Base-by-base conservation (phyloP, 2,113 vertebrate species). In the Phoxinus phoxinus region DNA sequence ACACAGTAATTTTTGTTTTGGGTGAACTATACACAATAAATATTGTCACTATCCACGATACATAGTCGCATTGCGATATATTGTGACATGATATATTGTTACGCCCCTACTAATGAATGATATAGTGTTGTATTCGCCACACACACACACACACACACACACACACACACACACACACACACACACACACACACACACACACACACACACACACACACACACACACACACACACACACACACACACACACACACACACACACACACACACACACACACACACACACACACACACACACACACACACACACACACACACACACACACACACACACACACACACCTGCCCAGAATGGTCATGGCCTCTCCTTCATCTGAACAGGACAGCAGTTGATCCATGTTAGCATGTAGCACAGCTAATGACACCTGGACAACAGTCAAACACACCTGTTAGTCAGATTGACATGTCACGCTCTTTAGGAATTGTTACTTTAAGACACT, bases 321-420 rank as follows among this genome's bases (percentile, higher is more conserved):
- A 99, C 98, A 92, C 90, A 99, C 98, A 92, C 90, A 99, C 98
- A n/a, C n/a, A n/a, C n/a, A n/a, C 32, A 72, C 90, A 92, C 90
- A 99, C 98, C 98, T 96, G 91, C 98, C 97, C 90, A 99, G 94
- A 89, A 98, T 93, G 84, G 98, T 99, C 98, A 99, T 99, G 91
- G 98, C 98, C 90, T 99, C 98, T 72, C 98, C 98, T 89, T 99
- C 98, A 0, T 99, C 98, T 1, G 81, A 94, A 90, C 97, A 98
- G 91, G 92, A 92, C 76, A 99, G 92, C 74, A 99, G 91, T 48
- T 95, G 94, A 1, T 97, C 95, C 96, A 97, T 93, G 94, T 99
- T 99, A 90, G 97, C 96, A 35, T 98, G 95, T n/a, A 99, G 95
- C 79, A 99, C 96, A 51, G 97, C 96, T 90, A 99, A 83, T 1